phyloP scores from a whole-genome alignment of 2,797 vertebrate species.

The Coracias cyanogaster region DNA sequence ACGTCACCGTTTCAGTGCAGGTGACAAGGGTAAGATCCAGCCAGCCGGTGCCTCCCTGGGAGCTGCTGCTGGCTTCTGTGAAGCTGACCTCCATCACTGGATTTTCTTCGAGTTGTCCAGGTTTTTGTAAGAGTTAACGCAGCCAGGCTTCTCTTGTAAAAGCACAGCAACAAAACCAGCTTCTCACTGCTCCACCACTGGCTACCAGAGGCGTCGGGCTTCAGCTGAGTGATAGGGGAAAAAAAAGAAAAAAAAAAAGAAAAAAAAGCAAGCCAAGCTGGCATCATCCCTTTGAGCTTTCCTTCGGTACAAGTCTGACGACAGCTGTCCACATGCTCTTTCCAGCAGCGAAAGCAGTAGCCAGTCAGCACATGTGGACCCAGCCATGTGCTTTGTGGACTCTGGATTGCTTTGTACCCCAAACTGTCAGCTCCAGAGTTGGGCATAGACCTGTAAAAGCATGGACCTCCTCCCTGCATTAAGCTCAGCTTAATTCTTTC shows the following conservation, averaged over 20 bases:
- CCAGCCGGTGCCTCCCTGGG: not conserved
- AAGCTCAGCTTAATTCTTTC: not conserved
- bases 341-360: not conserved
- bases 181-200: constrained; percentile 54
- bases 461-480: not conserved
- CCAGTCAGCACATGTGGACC: not conserved
- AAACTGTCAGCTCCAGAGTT: not conserved
- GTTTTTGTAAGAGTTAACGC: not conserved
- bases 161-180: constrained; percentile 30
- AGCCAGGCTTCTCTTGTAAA: not conserved
- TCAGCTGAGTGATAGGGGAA: constrained; percentile 37
- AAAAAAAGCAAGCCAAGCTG: not conserved
- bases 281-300: constrained; percentile 22
- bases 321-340: not conserved
- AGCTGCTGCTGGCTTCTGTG: constrained; percentile 53
- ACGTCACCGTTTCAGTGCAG: constrained; percentile 64
- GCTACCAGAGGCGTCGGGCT: constrained; percentile 52
- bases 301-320: constrained; percentile 24
- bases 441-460: not conserved
- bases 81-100: constrained; percentile 62
- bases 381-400: not conserved
- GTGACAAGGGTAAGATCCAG: constrained; percentile 37
- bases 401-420: not conserved
- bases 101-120: not conserved
- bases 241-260: not conserved